Conservation (phyloP, 2,888 invertebrate genomes). For the Hemicrepidius hirtus region DNA sequence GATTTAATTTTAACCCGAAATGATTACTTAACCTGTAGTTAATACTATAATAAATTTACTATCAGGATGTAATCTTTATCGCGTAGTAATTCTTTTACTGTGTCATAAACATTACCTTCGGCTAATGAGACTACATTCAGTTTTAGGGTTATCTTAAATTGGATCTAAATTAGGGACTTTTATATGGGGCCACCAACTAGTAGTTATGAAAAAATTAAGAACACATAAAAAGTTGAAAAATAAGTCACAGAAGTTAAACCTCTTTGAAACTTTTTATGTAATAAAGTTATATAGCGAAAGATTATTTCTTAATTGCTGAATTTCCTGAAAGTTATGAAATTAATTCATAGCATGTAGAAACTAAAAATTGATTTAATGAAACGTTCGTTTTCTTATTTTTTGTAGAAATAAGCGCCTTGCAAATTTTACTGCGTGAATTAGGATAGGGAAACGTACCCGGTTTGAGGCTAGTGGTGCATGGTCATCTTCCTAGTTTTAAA, state of each 20-base stretch:
- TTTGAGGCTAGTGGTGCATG: too few species aligned
- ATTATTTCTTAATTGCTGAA: neutral
- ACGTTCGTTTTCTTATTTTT: too few species aligned
- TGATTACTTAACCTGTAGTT: neutral
- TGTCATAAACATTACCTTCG: constrained; percentile 36
- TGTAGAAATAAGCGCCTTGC: too few species aligned
- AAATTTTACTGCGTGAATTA: too few species aligned
- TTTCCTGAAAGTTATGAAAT: neutral
- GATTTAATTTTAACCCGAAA: neutral
- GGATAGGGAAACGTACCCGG: too few species aligned
- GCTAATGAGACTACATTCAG: constrained; percentile 38
- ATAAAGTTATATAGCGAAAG: neutral
- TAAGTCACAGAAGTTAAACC: constrained; percentile 29
- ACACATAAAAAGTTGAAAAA: constrained; percentile 36
- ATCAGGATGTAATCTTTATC: constrained; percentile 24
- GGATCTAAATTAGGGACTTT: constrained; percentile 38
- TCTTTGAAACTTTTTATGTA: constrained; percentile 19
- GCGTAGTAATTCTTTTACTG: constrained; percentile 34
- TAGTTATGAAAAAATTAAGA: constrained; percentile 39
- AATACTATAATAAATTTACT: constrained; percentile 3
- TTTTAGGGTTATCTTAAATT: constrained; percentile 38
- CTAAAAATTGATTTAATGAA: too few species aligned
- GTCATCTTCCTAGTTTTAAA: too few species aligned
- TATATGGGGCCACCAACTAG: constrained; percentile 28
- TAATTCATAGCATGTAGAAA: constrained; percentile 4